A percentile compares a stretch with the other conserved stretches of the same genome.
These are phyloP conservation scores for Remorina albescens DNA, from an alignment of 2,797 vertebrate genomes.

Conservation along the genomic window DNA sequence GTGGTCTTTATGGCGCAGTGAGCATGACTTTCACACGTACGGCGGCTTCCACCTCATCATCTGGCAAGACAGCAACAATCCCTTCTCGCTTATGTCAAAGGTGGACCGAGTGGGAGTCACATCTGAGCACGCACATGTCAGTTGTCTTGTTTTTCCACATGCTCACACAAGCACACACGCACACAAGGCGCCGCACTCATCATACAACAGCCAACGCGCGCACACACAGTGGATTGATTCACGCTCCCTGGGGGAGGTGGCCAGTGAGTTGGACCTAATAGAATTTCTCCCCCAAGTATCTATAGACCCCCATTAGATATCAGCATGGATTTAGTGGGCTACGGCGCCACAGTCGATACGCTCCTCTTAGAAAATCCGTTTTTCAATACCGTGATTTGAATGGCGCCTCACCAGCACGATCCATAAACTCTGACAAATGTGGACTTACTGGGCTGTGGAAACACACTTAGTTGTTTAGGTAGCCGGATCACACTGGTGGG, in stretches of 20 bases:
- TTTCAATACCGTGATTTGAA: slow-evolving; percentile 51
- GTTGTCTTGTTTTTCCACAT: slow-evolving; percentile 25
- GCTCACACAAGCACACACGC: slow-evolving; percentile 4
- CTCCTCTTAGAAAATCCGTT: slow-evolving; percentile 60
- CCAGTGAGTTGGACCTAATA: slow-evolving; percentile 65
- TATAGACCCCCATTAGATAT: slow-evolving; percentile 60
- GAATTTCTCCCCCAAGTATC: slow-evolving; percentile 67
- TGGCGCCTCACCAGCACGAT: slow-evolving; percentile 34
- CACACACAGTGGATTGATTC: slow-evolving; percentile 64
- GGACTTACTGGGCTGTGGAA: slow-evolving; percentile 11
- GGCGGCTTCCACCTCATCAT: slow-evolving; percentile 36
- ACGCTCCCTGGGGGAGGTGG: slow-evolving; percentile 32
- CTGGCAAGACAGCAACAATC: slow-evolving; percentile 30
- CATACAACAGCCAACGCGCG: slow-evolving; percentile 30
- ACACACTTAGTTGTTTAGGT: slow-evolving; percentile 11
- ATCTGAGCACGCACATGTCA: slow-evolving; percentile 36
- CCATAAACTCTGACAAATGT: slow-evolving; percentile 34
- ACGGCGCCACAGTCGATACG: slow-evolving; percentile 58
- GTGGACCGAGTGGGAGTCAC: slow-evolving; percentile 57
- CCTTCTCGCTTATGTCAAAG: slow-evolving; percentile 50
- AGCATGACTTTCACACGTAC: slow-evolving; percentile 40
- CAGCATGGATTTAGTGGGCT: slow-evolving; percentile 66
- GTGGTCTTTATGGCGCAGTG: slow-evolving; percentile 46
- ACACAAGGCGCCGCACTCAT: slow-evolving; percentile 14
- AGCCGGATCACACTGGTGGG: not conserved